Evolutionary conservation across 2,797 vertebrate genomes (phyloP).

Genomic region (Malacoraja senta): DNA sequence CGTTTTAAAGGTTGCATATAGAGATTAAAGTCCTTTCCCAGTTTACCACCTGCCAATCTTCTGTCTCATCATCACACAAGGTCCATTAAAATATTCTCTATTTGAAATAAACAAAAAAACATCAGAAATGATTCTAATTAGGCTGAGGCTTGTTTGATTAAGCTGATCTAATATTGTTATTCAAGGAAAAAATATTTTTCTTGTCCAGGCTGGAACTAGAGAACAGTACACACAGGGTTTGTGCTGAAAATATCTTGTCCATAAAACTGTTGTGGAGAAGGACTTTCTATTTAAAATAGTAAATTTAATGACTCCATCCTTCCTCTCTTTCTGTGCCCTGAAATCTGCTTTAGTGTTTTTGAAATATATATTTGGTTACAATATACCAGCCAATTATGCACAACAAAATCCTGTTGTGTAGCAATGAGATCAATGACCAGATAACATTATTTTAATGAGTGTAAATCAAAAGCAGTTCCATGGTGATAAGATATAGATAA

Average conservation of each 20-base stretch:
- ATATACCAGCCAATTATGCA: not conserved
- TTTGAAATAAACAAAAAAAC: not conserved
- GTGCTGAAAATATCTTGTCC: not conserved
- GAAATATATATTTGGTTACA: too few species aligned
- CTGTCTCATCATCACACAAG: not conserved
- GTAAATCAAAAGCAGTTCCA: too few species aligned
- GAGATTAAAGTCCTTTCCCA: conserved; percentile 30
- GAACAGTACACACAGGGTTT: not conserved
- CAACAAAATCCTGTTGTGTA: not conserved
- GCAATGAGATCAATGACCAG: not conserved
- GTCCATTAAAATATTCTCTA: not conserved
- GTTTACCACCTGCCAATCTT: conserved; percentile 6
- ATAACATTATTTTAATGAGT: too few species aligned
- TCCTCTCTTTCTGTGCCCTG: not conserved
- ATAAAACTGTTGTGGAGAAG: not conserved
- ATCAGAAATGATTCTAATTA: not conserved
- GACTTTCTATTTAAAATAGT: not conserved
- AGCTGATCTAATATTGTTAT: not conserved
- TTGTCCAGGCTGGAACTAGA: not conserved
- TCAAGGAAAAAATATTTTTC: not conserved
- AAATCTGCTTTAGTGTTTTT: not conserved
- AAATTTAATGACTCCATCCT: not conserved
- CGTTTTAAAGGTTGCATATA: conserved; percentile 32
- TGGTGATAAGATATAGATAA: too few species aligned
- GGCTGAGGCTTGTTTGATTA: too few species aligned